Conservation (phyloP, 2,888 invertebrate genomes). For the Luperina nickerlii region DNA sequence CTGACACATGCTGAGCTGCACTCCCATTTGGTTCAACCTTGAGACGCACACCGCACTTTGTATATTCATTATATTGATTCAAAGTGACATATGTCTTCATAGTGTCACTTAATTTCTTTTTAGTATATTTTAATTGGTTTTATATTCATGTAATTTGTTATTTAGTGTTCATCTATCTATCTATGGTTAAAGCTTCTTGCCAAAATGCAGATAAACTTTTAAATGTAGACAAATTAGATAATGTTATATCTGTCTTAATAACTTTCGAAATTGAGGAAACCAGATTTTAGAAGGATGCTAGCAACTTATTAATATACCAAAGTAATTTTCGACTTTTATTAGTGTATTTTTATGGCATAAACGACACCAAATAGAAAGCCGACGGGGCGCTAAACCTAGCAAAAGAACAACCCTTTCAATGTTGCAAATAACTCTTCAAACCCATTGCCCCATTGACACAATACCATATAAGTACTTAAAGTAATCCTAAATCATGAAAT, state of each 20-base stretch:
- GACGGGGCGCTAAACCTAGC: not conserved
- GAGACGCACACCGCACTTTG: not conserved
- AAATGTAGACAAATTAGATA: not conserved
- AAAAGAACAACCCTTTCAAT: not conserved
- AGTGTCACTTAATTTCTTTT: not conserved
- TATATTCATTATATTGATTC: not conserved
- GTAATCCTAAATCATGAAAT: conserved; percentile 1
- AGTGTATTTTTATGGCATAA: not conserved
- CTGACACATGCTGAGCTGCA: not conserved
- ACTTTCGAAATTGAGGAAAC: not conserved
- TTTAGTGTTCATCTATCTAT: not conserved
- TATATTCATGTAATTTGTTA: not conserved
- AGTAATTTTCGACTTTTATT: conserved; percentile 22
- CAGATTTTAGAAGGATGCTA: conserved; percentile 7
- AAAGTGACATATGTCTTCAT: not conserved
- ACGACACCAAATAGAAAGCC: conserved; percentile 4
- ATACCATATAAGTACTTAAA: not conserved
- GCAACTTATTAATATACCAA: not conserved
- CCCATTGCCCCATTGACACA: not conserved
- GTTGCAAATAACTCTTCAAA: not conserved
- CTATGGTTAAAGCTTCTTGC: not conserved
- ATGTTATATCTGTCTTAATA: not conserved
- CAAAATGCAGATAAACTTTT: not conserved
- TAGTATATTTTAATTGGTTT: not conserved
- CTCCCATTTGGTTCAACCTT: not conserved